phyloP scores from a whole-genome alignment of 2,113 vertebrate genomes.

The Rhizomys pruinosus region DNA sequence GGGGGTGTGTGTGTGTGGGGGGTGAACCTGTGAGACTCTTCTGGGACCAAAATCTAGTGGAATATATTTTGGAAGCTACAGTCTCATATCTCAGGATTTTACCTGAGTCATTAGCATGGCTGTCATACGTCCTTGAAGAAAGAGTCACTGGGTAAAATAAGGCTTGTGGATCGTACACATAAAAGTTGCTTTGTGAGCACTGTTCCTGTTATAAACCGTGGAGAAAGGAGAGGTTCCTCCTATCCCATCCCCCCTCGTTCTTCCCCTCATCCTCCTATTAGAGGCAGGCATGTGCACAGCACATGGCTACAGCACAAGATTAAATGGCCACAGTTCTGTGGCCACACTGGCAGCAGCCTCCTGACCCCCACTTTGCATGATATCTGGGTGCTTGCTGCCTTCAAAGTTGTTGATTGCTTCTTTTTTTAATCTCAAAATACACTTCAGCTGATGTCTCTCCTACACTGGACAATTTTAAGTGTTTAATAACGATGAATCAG shows the following conservation, averaged over 20 bases:
- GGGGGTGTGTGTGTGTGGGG: too few species aligned
- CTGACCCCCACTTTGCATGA: background rate
- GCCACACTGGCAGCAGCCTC: background rate
- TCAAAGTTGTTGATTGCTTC: background rate
- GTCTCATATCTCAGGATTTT: background rate
- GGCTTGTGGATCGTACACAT: background rate
- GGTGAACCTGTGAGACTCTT: background rate
- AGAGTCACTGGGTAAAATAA: background rate
- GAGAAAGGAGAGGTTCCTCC: background rate
- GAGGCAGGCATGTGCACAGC: background rate
- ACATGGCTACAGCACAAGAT: background rate
- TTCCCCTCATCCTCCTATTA: background rate
- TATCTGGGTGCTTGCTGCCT: background rate
- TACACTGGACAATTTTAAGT: conserved; percentile 76
- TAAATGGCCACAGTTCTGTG: background rate
- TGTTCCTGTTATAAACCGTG: background rate
- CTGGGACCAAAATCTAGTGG: background rate
- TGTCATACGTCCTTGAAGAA: background rate
- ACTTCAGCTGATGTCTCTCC: conserved; percentile 45
- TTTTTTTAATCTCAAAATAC: conserved; percentile 17
- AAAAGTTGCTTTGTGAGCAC: background rate
- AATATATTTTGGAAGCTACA: background rate
- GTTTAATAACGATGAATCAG: conserved; percentile 83
- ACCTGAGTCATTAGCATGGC: background rate
- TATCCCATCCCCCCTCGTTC: background rate